Evolutionary conservation across 30 jellyfish, hydroid and myxozoan species (phyloP).

Genomic region (Aurelia sp.): DNA sequence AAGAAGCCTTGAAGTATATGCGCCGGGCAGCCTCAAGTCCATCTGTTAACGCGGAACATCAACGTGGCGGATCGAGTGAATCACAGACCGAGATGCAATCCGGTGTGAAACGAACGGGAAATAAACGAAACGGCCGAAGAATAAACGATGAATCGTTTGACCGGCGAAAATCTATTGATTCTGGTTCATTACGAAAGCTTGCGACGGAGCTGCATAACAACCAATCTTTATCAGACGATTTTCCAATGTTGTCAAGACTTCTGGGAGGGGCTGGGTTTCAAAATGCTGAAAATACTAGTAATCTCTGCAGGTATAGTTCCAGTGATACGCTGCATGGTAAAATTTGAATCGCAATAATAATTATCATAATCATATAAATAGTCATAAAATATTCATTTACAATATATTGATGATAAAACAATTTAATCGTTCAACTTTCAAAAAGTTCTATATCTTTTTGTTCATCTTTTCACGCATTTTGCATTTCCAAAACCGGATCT

Average conservation of each 20-base stretch:
- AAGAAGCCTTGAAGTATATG: conserved; percentile 26
- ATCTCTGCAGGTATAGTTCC: conserved; percentile 42
- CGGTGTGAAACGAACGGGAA: conserved; percentile 1
- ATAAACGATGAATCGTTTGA: conserved; percentile 66
- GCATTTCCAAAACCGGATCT: no score
- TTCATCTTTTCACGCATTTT: no score
- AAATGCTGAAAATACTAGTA: conserved; percentile 13
- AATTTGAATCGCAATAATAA: background rate
- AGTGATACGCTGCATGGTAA: conserved; percentile 44
- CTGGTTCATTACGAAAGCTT: conserved; percentile 94
- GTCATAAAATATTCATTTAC: background rate
- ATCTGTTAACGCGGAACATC: conserved; percentile 56
- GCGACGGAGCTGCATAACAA: conserved; percentile 90
- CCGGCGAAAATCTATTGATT: conserved; percentile 95
- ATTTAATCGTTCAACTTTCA: no score
- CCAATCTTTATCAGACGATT: conserved; percentile 89
- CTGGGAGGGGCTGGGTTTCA: conserved; percentile 71
- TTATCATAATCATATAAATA: background rate
- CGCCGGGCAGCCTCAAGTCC: conserved; percentile 77
- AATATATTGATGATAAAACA: background rate
- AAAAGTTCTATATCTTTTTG: no score
- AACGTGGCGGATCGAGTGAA: conserved; percentile 31
- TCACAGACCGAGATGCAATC: conserved; percentile 22
- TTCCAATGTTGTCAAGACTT: conserved; percentile 90
- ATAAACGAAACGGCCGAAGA: conserved; percentile 4